A percentile compares a stretch with the other conserved stretches of the same genome.
phyloP scores from a whole-genome alignment of 2,797 vertebrate genomes.

The Pseudopleuronectes americanus region DNA sequence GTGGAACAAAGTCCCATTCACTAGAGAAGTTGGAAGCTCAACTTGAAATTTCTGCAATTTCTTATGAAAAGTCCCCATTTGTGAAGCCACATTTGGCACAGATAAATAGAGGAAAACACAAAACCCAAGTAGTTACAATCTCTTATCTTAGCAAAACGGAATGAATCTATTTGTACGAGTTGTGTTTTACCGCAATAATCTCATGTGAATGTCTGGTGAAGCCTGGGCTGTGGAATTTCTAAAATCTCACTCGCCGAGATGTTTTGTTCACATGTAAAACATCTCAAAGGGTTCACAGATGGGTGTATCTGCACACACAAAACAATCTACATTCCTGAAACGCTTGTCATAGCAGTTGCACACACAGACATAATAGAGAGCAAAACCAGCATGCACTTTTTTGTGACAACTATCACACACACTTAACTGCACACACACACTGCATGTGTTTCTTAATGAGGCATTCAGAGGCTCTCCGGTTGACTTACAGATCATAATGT shows the following conservation, averaged over 20 bases:
- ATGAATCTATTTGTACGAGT: slow-evolving; percentile 1
- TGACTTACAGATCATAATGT: slow-evolving; percentile 97
- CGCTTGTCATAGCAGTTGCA: slow-evolving; percentile 37
- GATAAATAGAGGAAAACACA: too few relatives aligned
- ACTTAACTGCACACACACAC: background rate
- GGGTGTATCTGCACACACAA: slow-evolving; percentile 37
- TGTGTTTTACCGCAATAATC: background rate
- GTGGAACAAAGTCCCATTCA: background rate
- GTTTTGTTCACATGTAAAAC: slow-evolving; percentile 30
- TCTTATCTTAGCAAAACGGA: slow-evolving; percentile 11
- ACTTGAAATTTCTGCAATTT: background rate
- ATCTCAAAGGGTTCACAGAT: slow-evolving; percentile 31
- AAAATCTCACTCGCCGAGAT: slow-evolving; percentile 38
- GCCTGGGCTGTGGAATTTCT: slow-evolving; percentile 27
- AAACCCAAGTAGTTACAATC: background rate
- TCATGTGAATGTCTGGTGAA: slow-evolving; percentile 4
- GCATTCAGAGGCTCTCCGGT: background rate
- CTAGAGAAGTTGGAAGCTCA: background rate
- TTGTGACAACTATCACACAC: slow-evolving; percentile 3
- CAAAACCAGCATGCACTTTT: slow-evolving; percentile 8
- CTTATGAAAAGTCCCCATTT: too few relatives aligned
- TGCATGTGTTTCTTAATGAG: slow-evolving; percentile 19
- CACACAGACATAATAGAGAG: slow-evolving; percentile 1
- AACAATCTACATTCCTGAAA: slow-evolving; percentile 53
- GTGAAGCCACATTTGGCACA: too few relatives aligned